These are phyloP conservation scores for Manis crassicaudata DNA, from an alignment of 2,797 vertebrate species.

Conservation along the genomic window DNA sequence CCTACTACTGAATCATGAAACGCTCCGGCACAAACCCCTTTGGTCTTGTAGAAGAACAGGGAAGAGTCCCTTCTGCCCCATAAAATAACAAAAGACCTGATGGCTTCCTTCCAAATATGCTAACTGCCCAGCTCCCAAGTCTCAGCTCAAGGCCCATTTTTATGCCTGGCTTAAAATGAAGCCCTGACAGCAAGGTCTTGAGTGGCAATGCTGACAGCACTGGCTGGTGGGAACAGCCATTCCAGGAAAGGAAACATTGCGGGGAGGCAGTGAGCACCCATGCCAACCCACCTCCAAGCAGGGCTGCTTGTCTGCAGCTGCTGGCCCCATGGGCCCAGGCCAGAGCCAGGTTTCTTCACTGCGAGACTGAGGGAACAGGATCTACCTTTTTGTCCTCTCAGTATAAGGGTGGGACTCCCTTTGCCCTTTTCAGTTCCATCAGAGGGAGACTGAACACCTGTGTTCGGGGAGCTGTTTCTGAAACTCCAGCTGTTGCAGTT, in stretches of 20 bases:
- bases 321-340: too few species aligned
- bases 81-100: slow-evolving; percentile 38
- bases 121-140: slow-evolving; percentile 43
- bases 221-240: background rate
- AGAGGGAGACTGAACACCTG: background rate
- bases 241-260: background rate
- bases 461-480: too few species aligned
- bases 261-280: background rate
- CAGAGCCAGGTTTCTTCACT: background rate
- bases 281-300: too few species aligned
- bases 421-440: background rate
- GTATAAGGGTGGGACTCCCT: background rate
- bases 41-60: slow-evolving; percentile 2
- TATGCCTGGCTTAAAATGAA: slow-evolving; percentile 66
- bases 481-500: background rate
- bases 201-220: slow-evolving; percentile 47
- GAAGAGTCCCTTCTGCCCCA: background rate
- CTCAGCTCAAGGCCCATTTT: slow-evolving; percentile 57
- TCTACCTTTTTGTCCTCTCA: background rate
- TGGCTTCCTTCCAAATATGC: slow-evolving; percentile 65
- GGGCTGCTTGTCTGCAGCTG: background rate
- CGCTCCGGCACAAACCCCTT: slow-evolving; percentile 7
- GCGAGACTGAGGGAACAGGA: background rate
- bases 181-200: background rate
- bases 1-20: background rate